Evolutionary conservation across 2,113 vertebrate species (phyloP).

Genomic region (Toxostoma redivivum): DNA sequence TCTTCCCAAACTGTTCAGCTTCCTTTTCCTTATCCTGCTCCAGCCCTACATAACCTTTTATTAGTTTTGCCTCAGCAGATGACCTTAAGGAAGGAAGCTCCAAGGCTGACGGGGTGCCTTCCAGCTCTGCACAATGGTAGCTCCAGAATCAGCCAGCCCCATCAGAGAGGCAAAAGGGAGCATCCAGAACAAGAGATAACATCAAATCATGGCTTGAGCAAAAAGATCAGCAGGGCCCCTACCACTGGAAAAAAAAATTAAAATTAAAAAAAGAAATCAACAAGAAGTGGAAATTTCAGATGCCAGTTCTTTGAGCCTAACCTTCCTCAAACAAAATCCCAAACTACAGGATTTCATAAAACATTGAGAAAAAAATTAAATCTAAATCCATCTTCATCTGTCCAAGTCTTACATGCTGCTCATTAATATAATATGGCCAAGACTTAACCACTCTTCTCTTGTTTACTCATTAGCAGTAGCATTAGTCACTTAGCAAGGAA

Average conservation of each 20-base stretch:
- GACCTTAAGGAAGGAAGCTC: neutral
- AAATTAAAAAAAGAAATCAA: neutral
- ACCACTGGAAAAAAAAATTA: neutral
- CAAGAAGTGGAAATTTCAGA: neutral
- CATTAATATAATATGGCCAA: neutral
- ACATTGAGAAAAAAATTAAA: neutral
- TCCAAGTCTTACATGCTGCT: neutral
- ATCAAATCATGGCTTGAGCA: neutral
- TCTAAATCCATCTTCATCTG: neutral
- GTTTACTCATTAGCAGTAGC: neutral
- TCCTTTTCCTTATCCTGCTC: neutral
- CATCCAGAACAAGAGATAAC: neutral
- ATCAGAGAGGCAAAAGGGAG: neutral
- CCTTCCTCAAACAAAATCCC: neutral
- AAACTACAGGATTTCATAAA: neutral
- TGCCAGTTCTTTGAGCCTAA: neutral
- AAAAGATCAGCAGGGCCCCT: neutral
- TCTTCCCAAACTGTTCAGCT: neutral
- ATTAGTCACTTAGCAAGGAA: neutral
- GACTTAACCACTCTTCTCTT: neutral
- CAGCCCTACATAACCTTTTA: neutral
- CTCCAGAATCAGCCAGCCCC: neutral
- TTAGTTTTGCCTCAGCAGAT: neutral
- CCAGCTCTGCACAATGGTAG: fast-evolving
- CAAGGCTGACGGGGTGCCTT: no score